Evolutionary conservation across 2,888 invertebrate species (phyloP).

Genomic region (Pterostichus niger): DNA sequence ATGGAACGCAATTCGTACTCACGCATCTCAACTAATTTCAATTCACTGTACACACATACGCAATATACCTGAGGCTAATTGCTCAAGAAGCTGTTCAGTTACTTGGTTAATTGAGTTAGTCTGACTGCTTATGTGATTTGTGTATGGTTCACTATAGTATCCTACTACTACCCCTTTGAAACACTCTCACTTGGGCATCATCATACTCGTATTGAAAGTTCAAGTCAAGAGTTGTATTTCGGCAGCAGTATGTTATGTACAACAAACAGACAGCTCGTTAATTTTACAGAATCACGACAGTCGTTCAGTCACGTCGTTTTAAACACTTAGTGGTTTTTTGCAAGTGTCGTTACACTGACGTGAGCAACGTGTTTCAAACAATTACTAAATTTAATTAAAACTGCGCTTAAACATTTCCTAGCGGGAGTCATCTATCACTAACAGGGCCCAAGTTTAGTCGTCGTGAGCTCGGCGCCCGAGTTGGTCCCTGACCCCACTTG

Average conservation of each 20-base stretch:
- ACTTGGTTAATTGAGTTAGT: slow-evolving; percentile 74
- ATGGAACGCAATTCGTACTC: not conserved
- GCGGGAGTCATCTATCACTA: slow-evolving; percentile 77
- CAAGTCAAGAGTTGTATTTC: too few relatives aligned
- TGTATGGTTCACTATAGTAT: not conserved
- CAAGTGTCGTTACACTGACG: slow-evolving; percentile 74
- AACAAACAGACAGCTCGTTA: slow-evolving; percentile 64
- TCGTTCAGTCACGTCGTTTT: slow-evolving; percentile 76
- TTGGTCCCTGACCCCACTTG: not conserved
- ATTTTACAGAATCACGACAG: slow-evolving; percentile 75
- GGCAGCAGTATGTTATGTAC: too few relatives aligned
- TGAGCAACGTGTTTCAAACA: slow-evolving; percentile 76
- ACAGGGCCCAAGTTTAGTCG: slow-evolving; percentile 66
- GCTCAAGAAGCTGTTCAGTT: slow-evolving; percentile 75
- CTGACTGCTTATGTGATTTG: slow-evolving; percentile 33
- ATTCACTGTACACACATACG: slow-evolving; percentile 68
- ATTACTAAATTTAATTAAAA: slow-evolving; percentile 79
- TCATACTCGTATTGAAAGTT: too few relatives aligned
- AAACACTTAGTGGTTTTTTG: slow-evolving; percentile 77
- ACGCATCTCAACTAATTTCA: slow-evolving; percentile 54
- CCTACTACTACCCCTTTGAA: too few relatives aligned
- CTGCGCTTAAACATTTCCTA: slow-evolving; percentile 76
- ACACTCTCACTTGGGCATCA: too few relatives aligned
- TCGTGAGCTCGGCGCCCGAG: slow-evolving; percentile 25
- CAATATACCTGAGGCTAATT: slow-evolving; percentile 75